phyloP scores from a whole-genome alignment of 2,888 invertebrate genomes.

The Eilema griseolum region DNA sequence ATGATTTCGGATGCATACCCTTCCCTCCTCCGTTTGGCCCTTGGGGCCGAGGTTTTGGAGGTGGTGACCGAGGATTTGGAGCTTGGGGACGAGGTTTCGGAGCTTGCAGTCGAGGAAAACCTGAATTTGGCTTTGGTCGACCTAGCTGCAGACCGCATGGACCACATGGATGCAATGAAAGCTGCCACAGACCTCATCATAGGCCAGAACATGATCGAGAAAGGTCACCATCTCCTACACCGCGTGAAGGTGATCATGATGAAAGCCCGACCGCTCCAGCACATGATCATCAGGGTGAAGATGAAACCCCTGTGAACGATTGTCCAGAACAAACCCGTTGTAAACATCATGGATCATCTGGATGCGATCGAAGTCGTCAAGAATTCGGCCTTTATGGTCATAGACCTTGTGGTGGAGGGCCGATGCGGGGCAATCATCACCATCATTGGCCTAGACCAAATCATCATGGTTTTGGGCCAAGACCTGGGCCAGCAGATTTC shows the following conservation, averaged over 20 bases:
- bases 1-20: no score
- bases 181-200: background rate
- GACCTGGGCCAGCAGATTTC: background rate
- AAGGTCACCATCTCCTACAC: conserved; percentile 7
- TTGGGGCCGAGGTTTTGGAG: no score
- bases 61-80: no score
- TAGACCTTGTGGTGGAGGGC: background rate
- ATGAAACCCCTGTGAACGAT: background rate
- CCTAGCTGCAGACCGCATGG: conserved; percentile 13
- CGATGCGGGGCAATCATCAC: conserved; percentile 8
- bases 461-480: background rate
- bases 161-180: conserved; percentile 11
- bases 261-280: background rate
- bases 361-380: conserved; percentile 10
- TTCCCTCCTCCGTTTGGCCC: no score
- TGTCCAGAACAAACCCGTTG: background rate
- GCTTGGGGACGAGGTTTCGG: conserved; percentile 11
- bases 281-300: background rate
- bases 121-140: conserved; percentile 5
- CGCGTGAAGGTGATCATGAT: background rate
- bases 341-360: conserved; percentile 21
- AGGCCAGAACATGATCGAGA: background rate
- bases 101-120: conserved; percentile 5
- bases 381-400: background rate
- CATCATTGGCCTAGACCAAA: conserved; percentile 3